A percentile compares a stretch with the other conserved stretches of the same genome.
Conservation (phyloP, 1,140 invertebrate species). For the Argopecten irradians region DNA sequence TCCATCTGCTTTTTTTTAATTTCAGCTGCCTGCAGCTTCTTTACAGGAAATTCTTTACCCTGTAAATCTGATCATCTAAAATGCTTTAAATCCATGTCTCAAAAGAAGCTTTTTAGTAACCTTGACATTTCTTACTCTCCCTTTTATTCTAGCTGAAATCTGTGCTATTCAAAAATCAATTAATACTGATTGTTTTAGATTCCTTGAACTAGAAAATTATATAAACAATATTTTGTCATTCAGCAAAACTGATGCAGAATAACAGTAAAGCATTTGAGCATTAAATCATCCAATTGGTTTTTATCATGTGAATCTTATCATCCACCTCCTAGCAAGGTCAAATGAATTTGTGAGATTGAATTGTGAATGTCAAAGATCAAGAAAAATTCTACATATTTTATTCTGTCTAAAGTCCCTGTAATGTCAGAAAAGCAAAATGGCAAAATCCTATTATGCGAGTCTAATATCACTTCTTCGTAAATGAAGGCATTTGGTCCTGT, state of each 20-base stretch:
- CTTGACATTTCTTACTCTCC: neutral
- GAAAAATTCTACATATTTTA: neutral
- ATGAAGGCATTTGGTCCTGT: neutral
- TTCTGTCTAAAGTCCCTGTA: neutral
- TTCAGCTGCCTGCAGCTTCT: no score
- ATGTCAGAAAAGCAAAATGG: neutral
- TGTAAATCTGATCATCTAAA: neutral
- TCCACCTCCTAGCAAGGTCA: neutral
- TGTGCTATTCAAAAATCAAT: neutral
- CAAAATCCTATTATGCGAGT: neutral
- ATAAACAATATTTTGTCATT: neutral
- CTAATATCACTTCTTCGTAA: neutral
- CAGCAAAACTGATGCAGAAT: neutral
- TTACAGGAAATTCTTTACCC: neutral
- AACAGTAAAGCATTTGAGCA: neutral
- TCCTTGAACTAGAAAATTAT: neutral
- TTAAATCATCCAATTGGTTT: neutral
- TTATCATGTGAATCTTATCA: neutral
- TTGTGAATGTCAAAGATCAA: neutral
- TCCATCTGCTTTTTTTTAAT: no score
- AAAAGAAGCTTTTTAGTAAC: neutral
- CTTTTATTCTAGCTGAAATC: neutral
- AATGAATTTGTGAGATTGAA: neutral
- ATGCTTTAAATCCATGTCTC: neutral
- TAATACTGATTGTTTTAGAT: neutral